These are phyloP conservation scores for Ciconia stormi DNA, from an alignment of 2,113 vertebrate genomes.

Conservation along the genomic window DNA sequence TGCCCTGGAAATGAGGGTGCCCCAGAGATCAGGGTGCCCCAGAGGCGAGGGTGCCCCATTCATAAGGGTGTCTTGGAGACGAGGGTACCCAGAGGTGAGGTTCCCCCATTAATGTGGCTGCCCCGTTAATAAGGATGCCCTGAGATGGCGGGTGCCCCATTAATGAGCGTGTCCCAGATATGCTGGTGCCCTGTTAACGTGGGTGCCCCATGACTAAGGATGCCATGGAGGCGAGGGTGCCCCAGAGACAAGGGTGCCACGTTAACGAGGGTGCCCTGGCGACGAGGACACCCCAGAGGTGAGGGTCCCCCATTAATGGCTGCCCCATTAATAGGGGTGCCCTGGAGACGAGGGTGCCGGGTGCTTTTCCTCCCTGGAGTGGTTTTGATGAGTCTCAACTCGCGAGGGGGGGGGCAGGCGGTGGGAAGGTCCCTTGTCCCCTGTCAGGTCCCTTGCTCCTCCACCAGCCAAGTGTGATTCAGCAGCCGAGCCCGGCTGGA, in stretches of 20 bases:
- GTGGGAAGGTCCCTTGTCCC: not conserved
- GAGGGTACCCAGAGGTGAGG: no score
- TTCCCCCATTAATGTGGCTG: not conserved
- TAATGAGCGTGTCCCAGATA: no score
- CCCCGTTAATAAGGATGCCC: not conserved
- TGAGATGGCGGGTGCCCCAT: no score
- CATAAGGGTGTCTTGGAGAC: no score
- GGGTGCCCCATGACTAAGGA: not conserved
- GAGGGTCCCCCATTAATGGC: not conserved
- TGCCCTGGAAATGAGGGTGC: no score
- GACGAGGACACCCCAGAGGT: not conserved
- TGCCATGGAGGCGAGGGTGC: not conserved
- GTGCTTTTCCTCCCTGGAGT: not conserved
- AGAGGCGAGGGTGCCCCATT: not conserved
- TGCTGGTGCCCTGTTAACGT: not conserved
- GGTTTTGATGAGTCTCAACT: no score
- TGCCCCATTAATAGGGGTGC: not conserved
- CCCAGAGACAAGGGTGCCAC: not conserved
- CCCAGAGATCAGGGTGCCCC: not conserved
- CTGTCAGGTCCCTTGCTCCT: not conserved
- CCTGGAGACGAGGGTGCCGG: not conserved
- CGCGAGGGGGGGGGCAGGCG: accelerated
- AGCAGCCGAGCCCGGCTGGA: not conserved
- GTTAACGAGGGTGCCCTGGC: not conserved
- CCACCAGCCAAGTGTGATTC: not conserved